A percentile compares a stretch with the other conserved stretches of the same genome.
These are phyloP conservation scores for Melanotaenia maccullochi DNA, from an alignment of 2,797 vertebrate genomes.

Conservation along the genomic window DNA sequence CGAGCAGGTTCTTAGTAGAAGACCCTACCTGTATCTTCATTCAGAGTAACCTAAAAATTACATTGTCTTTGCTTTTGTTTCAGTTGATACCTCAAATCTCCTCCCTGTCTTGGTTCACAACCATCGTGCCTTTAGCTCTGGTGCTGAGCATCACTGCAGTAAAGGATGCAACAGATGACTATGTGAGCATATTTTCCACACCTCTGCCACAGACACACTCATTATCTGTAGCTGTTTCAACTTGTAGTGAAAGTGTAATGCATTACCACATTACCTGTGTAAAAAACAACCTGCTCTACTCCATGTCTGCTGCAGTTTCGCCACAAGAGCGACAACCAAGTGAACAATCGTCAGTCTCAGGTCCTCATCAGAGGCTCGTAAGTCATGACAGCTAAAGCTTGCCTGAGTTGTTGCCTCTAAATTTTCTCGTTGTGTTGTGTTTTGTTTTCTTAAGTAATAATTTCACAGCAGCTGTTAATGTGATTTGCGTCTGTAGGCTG, in stretches of 20 bases:
- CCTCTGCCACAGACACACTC: neutral
- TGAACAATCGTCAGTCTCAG: slow-evolving; percentile 96
- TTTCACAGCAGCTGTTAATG: neutral
- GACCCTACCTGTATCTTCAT: neutral
- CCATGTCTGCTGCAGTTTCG: slow-evolving; percentile 86
- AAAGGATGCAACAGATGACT: slow-evolving; percentile 96
- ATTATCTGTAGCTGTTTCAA: slow-evolving; percentile 1
- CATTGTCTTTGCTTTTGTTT: slow-evolving; percentile 34
- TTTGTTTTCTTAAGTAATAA: neutral
- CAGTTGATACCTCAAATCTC: slow-evolving; percentile 98
- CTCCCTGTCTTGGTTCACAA: slow-evolving; percentile 97
- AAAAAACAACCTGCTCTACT: neutral
- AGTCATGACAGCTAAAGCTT: slow-evolving; percentile 70
- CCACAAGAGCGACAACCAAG: slow-evolving; percentile 96
- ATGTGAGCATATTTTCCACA: slow-evolving; percentile 82
- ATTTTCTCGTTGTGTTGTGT: neutral
- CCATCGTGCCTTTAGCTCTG: slow-evolving; percentile 98
- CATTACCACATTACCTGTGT: neutral
- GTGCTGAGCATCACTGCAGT: slow-evolving; percentile 96
- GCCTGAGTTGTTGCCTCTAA: neutral
- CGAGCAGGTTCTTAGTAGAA: neutral
- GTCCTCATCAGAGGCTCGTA: slow-evolving; percentile 91
- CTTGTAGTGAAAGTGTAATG: neutral
- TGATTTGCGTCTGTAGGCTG: slow-evolving; percentile 79
- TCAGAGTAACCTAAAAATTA: neutral